Conservation (phyloP, 2,113 vertebrate species). For the Calypte anna region DNA sequence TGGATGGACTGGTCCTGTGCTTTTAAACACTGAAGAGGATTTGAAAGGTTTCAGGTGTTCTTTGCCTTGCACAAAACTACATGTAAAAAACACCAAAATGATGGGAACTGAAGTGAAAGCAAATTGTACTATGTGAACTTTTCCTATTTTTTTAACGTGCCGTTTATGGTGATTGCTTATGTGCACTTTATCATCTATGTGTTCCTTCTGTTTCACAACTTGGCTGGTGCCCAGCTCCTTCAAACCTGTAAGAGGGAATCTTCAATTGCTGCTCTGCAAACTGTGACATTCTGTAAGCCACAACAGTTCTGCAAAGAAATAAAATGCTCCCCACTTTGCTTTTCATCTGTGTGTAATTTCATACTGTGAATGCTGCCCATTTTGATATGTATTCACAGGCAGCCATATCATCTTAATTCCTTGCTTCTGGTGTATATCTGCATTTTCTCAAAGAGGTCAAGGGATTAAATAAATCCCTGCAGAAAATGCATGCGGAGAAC, state of each 20-base stretch:
- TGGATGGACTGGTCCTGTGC: neutral
- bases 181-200: neutral
- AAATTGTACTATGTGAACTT: neutral
- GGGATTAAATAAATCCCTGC: slow-evolving; percentile 60
- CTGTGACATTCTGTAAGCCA: neutral
- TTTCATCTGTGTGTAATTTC: slow-evolving; percentile 15
- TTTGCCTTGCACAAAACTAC: neutral
- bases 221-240: neutral
- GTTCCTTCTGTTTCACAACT: neutral
- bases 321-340: neutral
- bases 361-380: neutral
- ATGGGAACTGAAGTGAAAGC: neutral
- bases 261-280: neutral
- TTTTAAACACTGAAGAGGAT: neutral
- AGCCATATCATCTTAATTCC: slow-evolving; percentile 43
- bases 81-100: neutral
- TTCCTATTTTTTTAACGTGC: neutral
- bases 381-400: slow-evolving; percentile 38
- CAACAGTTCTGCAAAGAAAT: neutral
- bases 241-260: neutral
- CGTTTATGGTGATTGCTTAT: neutral
- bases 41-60: neutral
- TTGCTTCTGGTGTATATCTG: slow-evolving; percentile 31
- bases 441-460: slow-evolving; percentile 26
- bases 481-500: slow-evolving; percentile 15